phyloP scores from a whole-genome alignment of 2,113 vertebrate species.

The Oryzias curvinotus region DNA sequence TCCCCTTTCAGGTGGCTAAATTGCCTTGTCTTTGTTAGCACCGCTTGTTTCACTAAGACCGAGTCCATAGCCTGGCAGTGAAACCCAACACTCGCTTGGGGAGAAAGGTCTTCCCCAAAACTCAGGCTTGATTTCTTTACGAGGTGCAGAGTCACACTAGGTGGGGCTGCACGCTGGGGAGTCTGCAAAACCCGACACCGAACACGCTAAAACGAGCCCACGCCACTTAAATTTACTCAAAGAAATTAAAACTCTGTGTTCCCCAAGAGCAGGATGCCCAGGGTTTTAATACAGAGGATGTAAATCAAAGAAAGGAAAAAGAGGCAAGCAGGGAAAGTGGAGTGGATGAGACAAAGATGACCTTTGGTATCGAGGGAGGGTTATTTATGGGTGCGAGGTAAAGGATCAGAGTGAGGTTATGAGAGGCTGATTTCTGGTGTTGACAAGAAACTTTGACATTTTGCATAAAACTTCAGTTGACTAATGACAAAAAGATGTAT shows the following conservation, averaged over 20 bases:
- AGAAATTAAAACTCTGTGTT: slow-evolving; percentile 61
- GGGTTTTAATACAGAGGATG: slow-evolving; percentile 40
- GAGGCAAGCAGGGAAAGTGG: slow-evolving; percentile 28
- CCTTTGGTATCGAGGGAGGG: slow-evolving; percentile 51
- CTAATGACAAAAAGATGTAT: slow-evolving; percentile 33
- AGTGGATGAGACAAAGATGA: slow-evolving; percentile 44
- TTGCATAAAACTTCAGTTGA: slow-evolving; percentile 38
- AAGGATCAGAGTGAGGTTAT: slow-evolving; percentile 61
- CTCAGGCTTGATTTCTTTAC: slow-evolving; percentile 64
- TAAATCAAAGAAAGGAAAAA: slow-evolving; percentile 63
- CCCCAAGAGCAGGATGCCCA: slow-evolving; percentile 46
- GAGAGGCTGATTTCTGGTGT: slow-evolving; percentile 57
- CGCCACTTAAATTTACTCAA: slow-evolving; percentile 60
- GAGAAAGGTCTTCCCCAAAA: slow-evolving; percentile 55
- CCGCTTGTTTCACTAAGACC: slow-evolving; percentile 51
- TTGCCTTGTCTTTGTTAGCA: slow-evolving; percentile 64
- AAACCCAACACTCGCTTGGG: slow-evolving; percentile 68
- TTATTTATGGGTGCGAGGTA: slow-evolving; percentile 68
- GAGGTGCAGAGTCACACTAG: slow-evolving; percentile 71
- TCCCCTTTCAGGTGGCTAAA: slow-evolving; percentile 62
- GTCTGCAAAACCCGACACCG: slow-evolving; percentile 69
- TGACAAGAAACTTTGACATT: slow-evolving; percentile 66
- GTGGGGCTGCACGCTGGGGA: slow-evolving; percentile 70
- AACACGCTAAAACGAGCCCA: slow-evolving; percentile 55
- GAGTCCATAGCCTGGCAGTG: slow-evolving; percentile 58